phyloP scores from a whole-genome alignment of 2,888 invertebrate genomes.

The Tachystola acroxantha region DNA sequence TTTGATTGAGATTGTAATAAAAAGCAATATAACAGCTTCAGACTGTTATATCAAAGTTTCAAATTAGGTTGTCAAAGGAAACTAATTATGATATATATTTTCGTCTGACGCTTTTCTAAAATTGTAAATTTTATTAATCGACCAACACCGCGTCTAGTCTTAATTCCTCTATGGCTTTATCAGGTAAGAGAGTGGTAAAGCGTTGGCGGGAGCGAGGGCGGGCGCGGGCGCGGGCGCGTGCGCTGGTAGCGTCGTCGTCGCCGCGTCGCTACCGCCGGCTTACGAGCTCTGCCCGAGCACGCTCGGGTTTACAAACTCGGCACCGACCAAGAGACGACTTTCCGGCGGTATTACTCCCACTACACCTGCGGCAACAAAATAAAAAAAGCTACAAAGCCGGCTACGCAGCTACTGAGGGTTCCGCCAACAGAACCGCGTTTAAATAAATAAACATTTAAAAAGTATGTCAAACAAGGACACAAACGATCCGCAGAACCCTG shows the following conservation, averaged over 20 bases:
- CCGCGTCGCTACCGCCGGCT: constrained; percentile 24
- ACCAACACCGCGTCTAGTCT: too few species aligned
- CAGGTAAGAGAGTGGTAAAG: constrained; percentile 47
- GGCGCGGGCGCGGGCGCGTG: constrained; percentile 23
- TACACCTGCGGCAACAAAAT: constrained; percentile 79
- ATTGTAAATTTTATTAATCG: too few species aligned
- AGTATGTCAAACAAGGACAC: constrained; percentile 29
- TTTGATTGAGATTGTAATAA: too few species aligned
- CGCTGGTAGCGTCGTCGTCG: constrained; percentile 17
- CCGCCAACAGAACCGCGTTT: constrained; percentile 48
- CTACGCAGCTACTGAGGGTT: constrained; percentile 50
- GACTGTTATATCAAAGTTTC: too few species aligned
- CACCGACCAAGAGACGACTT: constrained; percentile 80
- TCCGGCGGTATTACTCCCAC: constrained; percentile 81
- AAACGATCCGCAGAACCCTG: constrained; percentile 29
- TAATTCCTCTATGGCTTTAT: too few species aligned
- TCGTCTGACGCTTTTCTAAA: too few species aligned
- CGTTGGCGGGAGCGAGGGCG: constrained; percentile 33
- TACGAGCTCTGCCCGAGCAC: constrained; percentile 74
- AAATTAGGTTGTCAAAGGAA: too few species aligned
- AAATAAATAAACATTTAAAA: constrained; percentile 47
- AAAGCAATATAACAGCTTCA: too few species aligned
- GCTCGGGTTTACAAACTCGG: constrained; percentile 78
- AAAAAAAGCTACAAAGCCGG: constrained; percentile 72
- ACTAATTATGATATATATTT: too few species aligned